Evolutionary conservation across 2,113 vertebrate species (phyloP), one percentile per base, ranked within the genome.

Genomic region (Myiagra hebetior): DNA sequence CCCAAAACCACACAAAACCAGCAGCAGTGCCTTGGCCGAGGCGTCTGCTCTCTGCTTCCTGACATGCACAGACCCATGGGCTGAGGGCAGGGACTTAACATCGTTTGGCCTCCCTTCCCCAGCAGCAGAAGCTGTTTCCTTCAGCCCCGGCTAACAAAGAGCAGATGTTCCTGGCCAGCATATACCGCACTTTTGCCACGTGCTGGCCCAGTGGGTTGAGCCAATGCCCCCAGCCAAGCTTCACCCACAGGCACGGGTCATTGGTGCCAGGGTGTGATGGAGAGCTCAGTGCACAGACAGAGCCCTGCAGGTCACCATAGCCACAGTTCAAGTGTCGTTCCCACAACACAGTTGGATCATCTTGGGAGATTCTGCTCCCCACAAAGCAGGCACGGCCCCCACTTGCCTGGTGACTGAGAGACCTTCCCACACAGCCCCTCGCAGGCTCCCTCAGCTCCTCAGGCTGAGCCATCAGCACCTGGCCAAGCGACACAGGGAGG

Each of bases 181-280:
- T 0, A 4, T 4, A 18, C 24, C 0, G 0, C 1, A 9, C 52
- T 24, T 65, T 18, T 42, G 30, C 53, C 24, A 31, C 0, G 4
- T 2, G 7, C 68, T 9, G 33, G 68, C 7, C 44, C 2, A 0
- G 10, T 0, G 10, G 31, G 35, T 1, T 10, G 44, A n/a, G 72
- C 69, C 17, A 7, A 2, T 10, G 24, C 5, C 22, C 28, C 21
- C 2, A 3, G 42, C 72, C 1, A 0, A 42, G 53, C 72, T 39
- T 50, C 12, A 41, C 3, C 35, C n/a, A 33, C 6, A 2, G 52
- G 35, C 65, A 41, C 2, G 0, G 50, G 72, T 16, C 27, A 18
- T 3, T 0, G 0, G 7, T 22, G 20, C 19, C 39, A 15, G 60
- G 11, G 37, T 26, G 30, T 30, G 30, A 39, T 13, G 49, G 31